phyloP scores from a whole-genome alignment of 1,140 invertebrate species.

The Zaprionus davidi region DNA sequence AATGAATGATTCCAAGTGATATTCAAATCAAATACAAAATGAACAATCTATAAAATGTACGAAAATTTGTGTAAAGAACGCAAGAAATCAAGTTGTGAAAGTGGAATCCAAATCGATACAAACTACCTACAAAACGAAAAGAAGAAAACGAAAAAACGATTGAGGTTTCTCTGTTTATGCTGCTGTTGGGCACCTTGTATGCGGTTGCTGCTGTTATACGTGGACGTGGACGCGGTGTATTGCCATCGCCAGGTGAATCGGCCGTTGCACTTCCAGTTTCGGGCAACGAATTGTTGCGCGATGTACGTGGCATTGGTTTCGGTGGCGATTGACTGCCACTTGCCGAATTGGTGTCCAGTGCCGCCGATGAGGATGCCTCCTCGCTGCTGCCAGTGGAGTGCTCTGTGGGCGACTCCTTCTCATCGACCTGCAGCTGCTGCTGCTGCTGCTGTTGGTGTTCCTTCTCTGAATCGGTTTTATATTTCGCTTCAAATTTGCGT shows the following conservation, averaged over 20 bases:
- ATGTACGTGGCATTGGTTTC: constrained; percentile 90
- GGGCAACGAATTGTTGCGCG: constrained; percentile 87
- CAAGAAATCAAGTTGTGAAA: not conserved
- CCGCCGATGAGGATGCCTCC: constrained; percentile 65
- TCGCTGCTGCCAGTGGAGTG: constrained; percentile 77
- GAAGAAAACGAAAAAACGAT: constrained; percentile 2
- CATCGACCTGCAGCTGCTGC: constrained; percentile 42
- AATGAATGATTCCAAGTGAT: no score
- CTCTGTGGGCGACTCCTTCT: constrained; percentile 77
- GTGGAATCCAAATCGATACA: constrained; percentile 12
- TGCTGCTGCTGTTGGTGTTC: constrained; percentile 36
- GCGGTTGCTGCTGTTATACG: constrained; percentile 88
- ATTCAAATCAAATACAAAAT: not conserved
- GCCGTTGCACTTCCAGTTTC: constrained; percentile 75
- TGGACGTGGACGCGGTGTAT: constrained; percentile 88
- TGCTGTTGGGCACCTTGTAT: constrained; percentile 74
- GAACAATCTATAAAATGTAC: not conserved
- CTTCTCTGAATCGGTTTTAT: constrained; percentile 82
- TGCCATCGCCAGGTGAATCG: constrained; percentile 50
- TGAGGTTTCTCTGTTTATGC: not conserved
- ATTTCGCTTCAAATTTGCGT: constrained; percentile 80
- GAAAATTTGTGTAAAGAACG: not conserved
- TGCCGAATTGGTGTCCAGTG: constrained; percentile 59
- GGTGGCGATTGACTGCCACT: constrained; percentile 86
- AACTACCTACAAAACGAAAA: constrained; percentile 20